Conservation (phyloP, 1,140 invertebrate species). For the Drosophila persimilis region DNA sequence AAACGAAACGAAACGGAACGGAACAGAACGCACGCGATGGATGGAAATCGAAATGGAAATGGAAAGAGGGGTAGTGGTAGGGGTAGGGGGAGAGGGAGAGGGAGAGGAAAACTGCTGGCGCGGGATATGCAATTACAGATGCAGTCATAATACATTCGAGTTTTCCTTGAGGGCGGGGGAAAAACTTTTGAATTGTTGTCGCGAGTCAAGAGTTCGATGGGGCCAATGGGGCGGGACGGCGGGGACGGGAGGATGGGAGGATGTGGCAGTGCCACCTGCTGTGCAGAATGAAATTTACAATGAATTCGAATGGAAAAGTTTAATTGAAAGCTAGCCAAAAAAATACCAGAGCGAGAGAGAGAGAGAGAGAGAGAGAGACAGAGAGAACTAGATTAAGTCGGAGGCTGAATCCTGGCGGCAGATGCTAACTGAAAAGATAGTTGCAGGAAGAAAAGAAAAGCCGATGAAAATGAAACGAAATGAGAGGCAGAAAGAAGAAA, state of each 20-base stretch:
- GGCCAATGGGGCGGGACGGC: too few relatives aligned
- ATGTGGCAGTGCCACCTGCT: constrained; percentile 1
- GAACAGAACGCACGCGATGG: too few relatives aligned
- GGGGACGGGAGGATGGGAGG: background rate
- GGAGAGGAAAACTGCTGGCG: too few relatives aligned
- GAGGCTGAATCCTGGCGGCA: constrained; percentile 28
- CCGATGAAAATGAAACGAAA: background rate
- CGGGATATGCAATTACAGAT: too few relatives aligned
- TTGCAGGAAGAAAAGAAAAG: constrained; percentile 20
- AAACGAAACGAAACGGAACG: too few relatives aligned
- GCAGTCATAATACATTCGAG: too few relatives aligned
- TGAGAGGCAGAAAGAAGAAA: constrained; percentile 23
- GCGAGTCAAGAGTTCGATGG: constrained; percentile 2
- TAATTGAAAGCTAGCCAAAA: constrained; percentile 65
- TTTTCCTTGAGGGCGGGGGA: too few relatives aligned
- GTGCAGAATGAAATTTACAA: constrained; percentile 22
- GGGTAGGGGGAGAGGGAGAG: too few relatives aligned
- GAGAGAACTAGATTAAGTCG: background rate
- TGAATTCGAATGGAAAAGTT: constrained; percentile 71
- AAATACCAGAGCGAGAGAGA: background rate
- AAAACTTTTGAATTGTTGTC: background rate
- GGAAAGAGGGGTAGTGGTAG: too few relatives aligned
- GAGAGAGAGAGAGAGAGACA: too few relatives aligned
- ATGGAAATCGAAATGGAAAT: too few relatives aligned
- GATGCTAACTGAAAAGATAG: constrained; percentile 50